These are phyloP conservation scores for Ischnus inquisitorius DNA, from an alignment of 2,888 invertebrate genomes.

Conservation along the genomic window DNA sequence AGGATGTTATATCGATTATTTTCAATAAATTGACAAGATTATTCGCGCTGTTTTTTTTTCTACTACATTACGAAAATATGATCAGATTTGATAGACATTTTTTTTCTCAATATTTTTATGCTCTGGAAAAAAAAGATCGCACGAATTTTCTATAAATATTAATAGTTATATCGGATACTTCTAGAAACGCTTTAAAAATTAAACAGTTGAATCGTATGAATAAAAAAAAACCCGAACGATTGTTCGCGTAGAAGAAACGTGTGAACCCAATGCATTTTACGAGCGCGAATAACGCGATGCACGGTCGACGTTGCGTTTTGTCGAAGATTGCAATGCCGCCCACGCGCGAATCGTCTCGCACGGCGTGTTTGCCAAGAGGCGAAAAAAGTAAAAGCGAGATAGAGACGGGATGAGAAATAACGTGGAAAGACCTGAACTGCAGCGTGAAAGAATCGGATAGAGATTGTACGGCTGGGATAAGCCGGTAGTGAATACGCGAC, in stretches of 20 bases:
- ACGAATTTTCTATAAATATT: no score
- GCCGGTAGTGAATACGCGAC: conserved; percentile 16
- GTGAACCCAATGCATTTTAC: conserved; percentile 4
- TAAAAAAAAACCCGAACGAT: neutral
- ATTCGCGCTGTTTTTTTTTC: no score
- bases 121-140: no score
- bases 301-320: conserved; percentile 27
- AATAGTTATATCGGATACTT: no score
- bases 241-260: conserved; percentile 9
- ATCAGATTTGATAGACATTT: no score
- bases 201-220: no score
- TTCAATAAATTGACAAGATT: no score
- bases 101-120: no score
- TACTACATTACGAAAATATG: no score
- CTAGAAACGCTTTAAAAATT: no score
- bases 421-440: conserved; percentile 27
- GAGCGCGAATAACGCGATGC: conserved; percentile 15
- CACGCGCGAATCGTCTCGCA: conserved; percentile 42
- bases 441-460: conserved; percentile 39
- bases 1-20: no score
- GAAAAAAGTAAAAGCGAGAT: conserved; percentile 39
- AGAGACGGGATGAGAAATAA: conserved; percentile 34
- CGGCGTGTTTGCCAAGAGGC: conserved; percentile 32
- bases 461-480: conserved; percentile 39
- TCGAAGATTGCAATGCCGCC: conserved; percentile 51